These are phyloP conservation scores for Stylophora pistillata DNA, from an alignment of 64 coral and sea anemone genomes.

Conservation along the genomic window DNA sequence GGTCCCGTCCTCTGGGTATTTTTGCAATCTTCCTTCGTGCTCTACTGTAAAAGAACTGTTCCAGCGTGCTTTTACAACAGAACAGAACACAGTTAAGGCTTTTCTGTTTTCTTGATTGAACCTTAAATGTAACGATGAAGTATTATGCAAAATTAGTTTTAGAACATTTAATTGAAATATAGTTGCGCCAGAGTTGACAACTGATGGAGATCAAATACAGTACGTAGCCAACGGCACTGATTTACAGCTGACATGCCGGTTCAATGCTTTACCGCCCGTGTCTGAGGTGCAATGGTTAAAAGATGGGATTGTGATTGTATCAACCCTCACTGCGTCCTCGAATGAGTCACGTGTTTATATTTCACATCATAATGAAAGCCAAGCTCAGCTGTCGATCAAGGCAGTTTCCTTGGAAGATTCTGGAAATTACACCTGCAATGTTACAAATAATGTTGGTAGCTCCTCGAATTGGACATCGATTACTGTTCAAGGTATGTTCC, in stretches of 20 bases:
- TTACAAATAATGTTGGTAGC: not conserved
- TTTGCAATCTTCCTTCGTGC: too few species aligned
- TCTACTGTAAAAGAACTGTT: too few species aligned
- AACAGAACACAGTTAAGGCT: too few species aligned
- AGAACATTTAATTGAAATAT: too few species aligned
- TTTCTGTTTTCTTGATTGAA: too few species aligned
- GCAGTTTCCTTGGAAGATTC: too few species aligned
- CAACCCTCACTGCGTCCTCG: too few species aligned
- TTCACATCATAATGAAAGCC: slow-evolving; percentile 4
- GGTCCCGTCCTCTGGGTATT: too few species aligned
- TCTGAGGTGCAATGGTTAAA: slow-evolving; percentile 4
- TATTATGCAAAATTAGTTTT: too few species aligned
- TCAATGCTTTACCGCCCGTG: not conserved
- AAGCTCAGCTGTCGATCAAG: not conserved
- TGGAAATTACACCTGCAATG: not conserved
- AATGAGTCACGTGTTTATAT: too few species aligned
- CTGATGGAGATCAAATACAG: not conserved
- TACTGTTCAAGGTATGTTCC: not conserved
- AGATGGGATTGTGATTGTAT: not conserved
- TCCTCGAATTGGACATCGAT: not conserved
- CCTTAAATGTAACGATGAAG: too few species aligned
- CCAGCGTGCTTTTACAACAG: too few species aligned
- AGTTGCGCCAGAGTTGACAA: slow-evolving; percentile 16
- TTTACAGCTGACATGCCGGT: slow-evolving; percentile 12
- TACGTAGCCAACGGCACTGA: not conserved